These are phyloP conservation scores for Holocentrus rufus DNA, from an alignment of 2,797 vertebrate species.

Conservation along the genomic window DNA sequence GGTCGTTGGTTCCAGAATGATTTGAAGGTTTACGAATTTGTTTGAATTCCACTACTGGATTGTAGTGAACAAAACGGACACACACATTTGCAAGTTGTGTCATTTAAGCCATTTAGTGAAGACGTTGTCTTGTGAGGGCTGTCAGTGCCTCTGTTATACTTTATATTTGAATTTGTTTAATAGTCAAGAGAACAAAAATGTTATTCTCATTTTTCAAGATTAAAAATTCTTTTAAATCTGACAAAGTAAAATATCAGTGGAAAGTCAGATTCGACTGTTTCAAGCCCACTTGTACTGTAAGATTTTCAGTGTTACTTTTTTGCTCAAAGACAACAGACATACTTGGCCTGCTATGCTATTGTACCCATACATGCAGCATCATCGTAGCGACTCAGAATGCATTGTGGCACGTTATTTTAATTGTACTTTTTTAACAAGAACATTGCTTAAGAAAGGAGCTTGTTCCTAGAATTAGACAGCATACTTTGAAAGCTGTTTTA, in stretches of 20 bases:
- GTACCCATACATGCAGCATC: background rate
- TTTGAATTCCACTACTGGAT: background rate
- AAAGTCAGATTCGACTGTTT: background rate
- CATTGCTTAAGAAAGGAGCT: background rate
- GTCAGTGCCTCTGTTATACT: background rate
- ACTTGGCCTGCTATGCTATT: too few relatives aligned
- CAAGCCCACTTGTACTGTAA: background rate
- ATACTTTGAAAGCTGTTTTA: background rate
- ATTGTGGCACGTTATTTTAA: background rate
- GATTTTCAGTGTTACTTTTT: background rate
- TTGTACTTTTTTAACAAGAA: background rate
- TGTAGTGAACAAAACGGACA: background rate
- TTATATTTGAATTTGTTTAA: background rate
- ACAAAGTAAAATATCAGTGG: background rate
- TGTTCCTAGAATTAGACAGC: background rate
- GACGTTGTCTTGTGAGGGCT: background rate
- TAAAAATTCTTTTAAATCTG: background rate
- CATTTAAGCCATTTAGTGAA: background rate
- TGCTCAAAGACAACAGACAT: background rate
- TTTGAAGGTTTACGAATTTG: background rate
- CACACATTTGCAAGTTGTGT: background rate
- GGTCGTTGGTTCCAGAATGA: background rate
- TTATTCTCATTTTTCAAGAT: background rate
- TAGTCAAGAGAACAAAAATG: background rate
- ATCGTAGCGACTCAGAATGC: background rate